Percentiles rank a stretch among this genome's conserved stretches.
These are phyloP conservation scores for Piprites chloris DNA, from an alignment of 2,113 vertebrate species.

Conservation along the genomic window DNA sequence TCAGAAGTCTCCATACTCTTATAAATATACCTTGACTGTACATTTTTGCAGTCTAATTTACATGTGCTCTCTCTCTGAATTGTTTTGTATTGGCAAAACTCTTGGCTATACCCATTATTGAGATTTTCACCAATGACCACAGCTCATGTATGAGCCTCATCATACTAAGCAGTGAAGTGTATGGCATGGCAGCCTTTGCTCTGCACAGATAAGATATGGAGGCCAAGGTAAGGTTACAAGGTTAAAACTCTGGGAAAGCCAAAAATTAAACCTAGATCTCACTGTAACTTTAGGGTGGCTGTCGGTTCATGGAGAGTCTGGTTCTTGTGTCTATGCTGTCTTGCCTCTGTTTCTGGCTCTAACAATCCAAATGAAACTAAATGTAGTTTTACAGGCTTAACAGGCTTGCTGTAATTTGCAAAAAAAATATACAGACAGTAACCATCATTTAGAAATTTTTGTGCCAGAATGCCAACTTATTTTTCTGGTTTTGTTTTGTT, in stretches of 20 bases:
- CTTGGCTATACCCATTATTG: accelerated
- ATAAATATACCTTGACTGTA: neutral
- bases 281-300: neutral
- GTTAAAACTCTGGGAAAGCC: neutral
- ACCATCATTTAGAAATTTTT: neutral
- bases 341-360: neutral
- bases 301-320: neutral
- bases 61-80: neutral
- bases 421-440: neutral
- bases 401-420: neutral
- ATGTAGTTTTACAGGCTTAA: neutral
- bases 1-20: neutral
- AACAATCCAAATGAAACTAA: neutral
- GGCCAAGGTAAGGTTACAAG: neutral
- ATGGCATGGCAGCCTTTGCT: neutral
- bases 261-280: neutral
- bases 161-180: neutral
- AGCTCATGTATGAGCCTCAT: neutral
- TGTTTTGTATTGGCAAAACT: neutral
- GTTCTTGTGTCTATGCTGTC: neutral
- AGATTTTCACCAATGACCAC: neutral
- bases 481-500: neutral
- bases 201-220: neutral
- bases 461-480: neutral
- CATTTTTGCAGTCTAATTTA: neutral